These are phyloP conservation scores for Alosa alosa DNA, from an alignment of 2,113 vertebrate species.

Conservation along the genomic window DNA sequence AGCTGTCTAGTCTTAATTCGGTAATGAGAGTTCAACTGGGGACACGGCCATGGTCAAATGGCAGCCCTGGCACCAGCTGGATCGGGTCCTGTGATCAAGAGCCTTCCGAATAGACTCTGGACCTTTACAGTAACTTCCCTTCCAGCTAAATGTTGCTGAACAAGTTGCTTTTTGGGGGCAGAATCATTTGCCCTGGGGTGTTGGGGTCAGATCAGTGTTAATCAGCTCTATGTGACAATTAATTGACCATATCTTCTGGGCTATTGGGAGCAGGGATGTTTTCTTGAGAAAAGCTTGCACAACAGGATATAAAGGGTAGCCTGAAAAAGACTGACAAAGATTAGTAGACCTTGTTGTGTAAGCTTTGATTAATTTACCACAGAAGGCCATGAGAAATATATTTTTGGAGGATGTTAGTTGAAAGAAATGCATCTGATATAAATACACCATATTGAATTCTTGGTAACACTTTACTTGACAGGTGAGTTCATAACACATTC, in stretches of 20 bases:
- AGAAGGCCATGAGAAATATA: neutral
- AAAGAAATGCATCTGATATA: neutral
- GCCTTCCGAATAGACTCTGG: neutral
- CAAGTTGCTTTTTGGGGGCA: neutral
- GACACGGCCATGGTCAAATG: neutral
- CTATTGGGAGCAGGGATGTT: neutral
- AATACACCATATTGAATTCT: neutral
- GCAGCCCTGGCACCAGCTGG: neutral
- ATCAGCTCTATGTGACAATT: neutral
- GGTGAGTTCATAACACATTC: too few relatives aligned
- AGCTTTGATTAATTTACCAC: neutral
- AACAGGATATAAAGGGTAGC: neutral
- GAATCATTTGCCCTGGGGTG: neutral
- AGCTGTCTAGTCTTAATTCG: conserved; percentile 6
- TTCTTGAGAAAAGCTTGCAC: neutral
- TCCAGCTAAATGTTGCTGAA: neutral
- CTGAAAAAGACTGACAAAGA: neutral
- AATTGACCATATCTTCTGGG: neutral
- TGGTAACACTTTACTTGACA: too few relatives aligned
- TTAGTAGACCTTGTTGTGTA: neutral
- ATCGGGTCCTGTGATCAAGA: neutral
- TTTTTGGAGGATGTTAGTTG: neutral
- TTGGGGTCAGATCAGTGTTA: neutral
- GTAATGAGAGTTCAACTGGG: neutral
- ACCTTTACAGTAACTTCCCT: neutral